Base-by-base conservation (phyloP, 2,888 invertebrate genomes). In the Invenusta paracnida region DNA sequence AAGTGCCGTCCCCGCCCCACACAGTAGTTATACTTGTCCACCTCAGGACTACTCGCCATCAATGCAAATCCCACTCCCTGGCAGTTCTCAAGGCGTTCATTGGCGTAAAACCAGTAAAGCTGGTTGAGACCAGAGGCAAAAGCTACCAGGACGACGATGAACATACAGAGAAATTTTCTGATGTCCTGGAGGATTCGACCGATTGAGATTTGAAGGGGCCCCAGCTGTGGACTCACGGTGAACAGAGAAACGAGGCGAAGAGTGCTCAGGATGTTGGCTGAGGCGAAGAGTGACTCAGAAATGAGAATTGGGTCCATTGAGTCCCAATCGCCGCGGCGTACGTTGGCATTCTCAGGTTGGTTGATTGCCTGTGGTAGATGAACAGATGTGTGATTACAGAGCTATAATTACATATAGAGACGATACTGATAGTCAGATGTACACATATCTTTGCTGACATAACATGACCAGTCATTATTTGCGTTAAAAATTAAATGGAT, bases 281-380 rank as follows among this genome's bases (percentile, higher is more conserved):
- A 97, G 23, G 98, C 98, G 93, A 98, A 98, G 85, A 98, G 94
- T 27, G 91, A 91, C 88, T 92, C 91, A 0, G 91, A 89, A 30
- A 98, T 95, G 89, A 98, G 93, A 95, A 97, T 98, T 28, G 98
- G 98, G 92, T 98, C 98, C 95, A 96, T 98, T 1, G 97, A 95
- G 92, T 98, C 96, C 98, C 98, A 98, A 88, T 96, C 93, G 91
- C 25, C 23, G 17, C 73, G 73, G 17, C 5, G 17, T 48, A 48
- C 5, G 5, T 17, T 48, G 5, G 17, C 5, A 48, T 5, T 48
- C 48, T 48, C 48, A 5, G 48, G 48, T 5, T 48, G 5, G 48
- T 48, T 48, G 5, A 48, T 11, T 11, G 5, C 48, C n/a, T n/a
- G n/a, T n/a, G n/a, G n/a, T n/a, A n/a, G n/a, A n/a, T n/a, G n/a